phyloP scores from a whole-genome alignment of 2,113 vertebrate species.

The Pollimyrus isidori region DNA sequence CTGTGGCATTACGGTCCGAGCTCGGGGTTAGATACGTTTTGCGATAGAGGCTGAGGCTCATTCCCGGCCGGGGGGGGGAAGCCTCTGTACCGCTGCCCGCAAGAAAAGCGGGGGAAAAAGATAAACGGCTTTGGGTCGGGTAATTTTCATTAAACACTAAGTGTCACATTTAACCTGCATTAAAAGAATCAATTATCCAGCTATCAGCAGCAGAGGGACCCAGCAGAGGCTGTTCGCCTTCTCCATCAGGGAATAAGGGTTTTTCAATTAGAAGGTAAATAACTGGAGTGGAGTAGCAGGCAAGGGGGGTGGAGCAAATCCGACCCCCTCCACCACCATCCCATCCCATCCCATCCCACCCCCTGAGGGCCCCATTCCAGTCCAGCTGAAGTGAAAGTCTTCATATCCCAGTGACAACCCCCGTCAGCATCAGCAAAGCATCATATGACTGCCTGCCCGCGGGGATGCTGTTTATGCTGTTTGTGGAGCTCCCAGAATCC shows the following conservation, averaged over 20 bases:
- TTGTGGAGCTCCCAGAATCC: slow-evolving; percentile 84
- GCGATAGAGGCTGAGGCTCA: not conserved
- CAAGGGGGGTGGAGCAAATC: slow-evolving; percentile 37
- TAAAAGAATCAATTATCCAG: slow-evolving; percentile 84
- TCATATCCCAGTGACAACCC: slow-evolving; percentile 64
- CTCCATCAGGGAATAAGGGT: slow-evolving; percentile 79
- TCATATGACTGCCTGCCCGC: slow-evolving; percentile 82
- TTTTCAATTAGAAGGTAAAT: slow-evolving; percentile 90
- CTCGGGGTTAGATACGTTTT: not conserved
- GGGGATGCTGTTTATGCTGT: slow-evolving; percentile 77
- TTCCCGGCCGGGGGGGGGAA: not conserved
- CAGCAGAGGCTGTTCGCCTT: slow-evolving; percentile 53
- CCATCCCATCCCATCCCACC: slow-evolving; percentile 52
- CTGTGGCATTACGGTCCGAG: not conserved
- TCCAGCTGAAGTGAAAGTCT: slow-evolving; percentile 59
- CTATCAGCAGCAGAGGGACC: slow-evolving; percentile 71
- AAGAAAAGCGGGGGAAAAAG: slow-evolving; percentile 57
- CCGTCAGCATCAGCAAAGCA: slow-evolving; percentile 68
- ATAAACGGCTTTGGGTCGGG: slow-evolving; percentile 82
- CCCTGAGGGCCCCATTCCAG: slow-evolving; percentile 57
- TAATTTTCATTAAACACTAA: slow-evolving; percentile 87
- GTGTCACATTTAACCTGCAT: slow-evolving; percentile 92
- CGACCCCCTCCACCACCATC: slow-evolving; percentile 42
- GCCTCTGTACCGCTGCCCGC: not conserved
- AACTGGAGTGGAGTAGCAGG: slow-evolving; percentile 58